phyloP scores from a whole-genome alignment of 1,140 invertebrate genomes.

The Diorhabda sublineata region DNA sequence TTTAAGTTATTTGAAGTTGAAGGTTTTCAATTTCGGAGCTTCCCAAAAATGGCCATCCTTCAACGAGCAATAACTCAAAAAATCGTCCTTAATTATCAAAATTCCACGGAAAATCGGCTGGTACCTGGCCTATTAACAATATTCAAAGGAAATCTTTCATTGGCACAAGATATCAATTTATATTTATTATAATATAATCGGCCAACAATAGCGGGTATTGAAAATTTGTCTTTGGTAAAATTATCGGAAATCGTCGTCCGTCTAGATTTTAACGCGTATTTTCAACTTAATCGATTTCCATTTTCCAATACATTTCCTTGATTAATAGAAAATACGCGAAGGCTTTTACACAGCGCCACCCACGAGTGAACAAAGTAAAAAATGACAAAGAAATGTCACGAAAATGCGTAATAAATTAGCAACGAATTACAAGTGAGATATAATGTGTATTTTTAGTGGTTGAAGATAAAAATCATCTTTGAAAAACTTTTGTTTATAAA shows the following conservation, averaged over 20 bases:
- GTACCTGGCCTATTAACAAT: too few species aligned
- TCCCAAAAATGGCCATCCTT: too few species aligned
- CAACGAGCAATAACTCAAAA: too few species aligned
- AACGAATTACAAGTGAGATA: too few species aligned
- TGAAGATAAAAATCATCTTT: too few species aligned
- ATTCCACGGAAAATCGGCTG: too few species aligned
- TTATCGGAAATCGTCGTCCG: constrained; percentile 10
- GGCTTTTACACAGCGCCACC: not conserved
- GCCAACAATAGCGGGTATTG: not conserved
- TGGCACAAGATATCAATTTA: not conserved
- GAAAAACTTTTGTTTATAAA: too few species aligned
- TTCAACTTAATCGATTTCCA: constrained; percentile 11
- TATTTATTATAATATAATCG: constrained; percentile 6
- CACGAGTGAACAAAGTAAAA: not conserved
- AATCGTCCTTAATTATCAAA: too few species aligned
- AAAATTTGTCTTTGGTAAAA: not conserved
- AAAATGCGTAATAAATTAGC: too few species aligned
- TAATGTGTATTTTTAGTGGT: too few species aligned
- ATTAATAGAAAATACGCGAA: not conserved
- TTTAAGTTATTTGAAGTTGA: too few species aligned
- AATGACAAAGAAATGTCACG: not conserved
- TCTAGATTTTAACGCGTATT: constrained; percentile 5
- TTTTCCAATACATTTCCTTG: constrained; percentile 10
- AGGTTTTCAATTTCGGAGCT: too few species aligned
- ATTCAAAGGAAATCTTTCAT: not conserved